Evolutionary conservation across 2,888 invertebrate genomes (phyloP).

Genomic region (Pocota personata): DNA sequence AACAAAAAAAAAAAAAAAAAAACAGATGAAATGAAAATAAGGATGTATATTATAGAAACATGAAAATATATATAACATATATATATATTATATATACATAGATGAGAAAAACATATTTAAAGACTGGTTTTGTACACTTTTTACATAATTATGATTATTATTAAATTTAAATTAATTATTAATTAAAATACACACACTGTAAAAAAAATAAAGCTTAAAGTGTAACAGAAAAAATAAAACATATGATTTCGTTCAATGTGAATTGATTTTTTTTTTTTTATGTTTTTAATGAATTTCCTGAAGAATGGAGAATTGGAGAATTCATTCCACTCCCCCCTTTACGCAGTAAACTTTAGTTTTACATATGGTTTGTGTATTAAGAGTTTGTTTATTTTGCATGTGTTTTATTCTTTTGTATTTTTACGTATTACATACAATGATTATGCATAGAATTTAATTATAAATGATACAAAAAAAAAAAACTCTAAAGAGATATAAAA

Average conservation of each 20-base stretch:
- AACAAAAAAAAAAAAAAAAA: slow-evolving; percentile 21
- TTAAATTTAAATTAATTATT: slow-evolving; percentile 72
- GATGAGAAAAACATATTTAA: slow-evolving; percentile 71
- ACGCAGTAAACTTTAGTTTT: slow-evolving; percentile 22
- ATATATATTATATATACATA: slow-evolving; percentile 49
- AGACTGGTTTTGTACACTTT: slow-evolving; percentile 75
- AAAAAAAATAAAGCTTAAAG: slow-evolving; percentile 52
- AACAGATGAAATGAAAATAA: slow-evolving; percentile 7
- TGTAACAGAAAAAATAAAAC: slow-evolving; percentile 44
- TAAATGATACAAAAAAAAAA: slow-evolving; percentile 19
- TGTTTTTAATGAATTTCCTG: background rate
- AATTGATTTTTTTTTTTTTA: background rate
- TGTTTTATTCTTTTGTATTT: slow-evolving; percentile 54
- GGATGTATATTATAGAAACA: slow-evolving; percentile 58
- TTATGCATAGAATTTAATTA: slow-evolving; percentile 44
- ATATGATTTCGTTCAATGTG: slow-evolving; percentile 8
- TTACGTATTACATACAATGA: slow-evolving; percentile 40
- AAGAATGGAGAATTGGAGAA: background rate
- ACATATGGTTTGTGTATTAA: slow-evolving; percentile 28
- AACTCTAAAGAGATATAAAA: slow-evolving; percentile 25
- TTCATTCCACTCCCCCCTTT: too few species aligned
- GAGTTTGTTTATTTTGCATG: slow-evolving; percentile 59
- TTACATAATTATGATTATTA: slow-evolving; percentile 74
- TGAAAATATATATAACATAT: slow-evolving; percentile 32
- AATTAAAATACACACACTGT: slow-evolving; percentile 62